These are phyloP conservation scores for Lasioglossum marginatum DNA, from an alignment of 2,888 invertebrate species.

Conservation along the genomic window DNA sequence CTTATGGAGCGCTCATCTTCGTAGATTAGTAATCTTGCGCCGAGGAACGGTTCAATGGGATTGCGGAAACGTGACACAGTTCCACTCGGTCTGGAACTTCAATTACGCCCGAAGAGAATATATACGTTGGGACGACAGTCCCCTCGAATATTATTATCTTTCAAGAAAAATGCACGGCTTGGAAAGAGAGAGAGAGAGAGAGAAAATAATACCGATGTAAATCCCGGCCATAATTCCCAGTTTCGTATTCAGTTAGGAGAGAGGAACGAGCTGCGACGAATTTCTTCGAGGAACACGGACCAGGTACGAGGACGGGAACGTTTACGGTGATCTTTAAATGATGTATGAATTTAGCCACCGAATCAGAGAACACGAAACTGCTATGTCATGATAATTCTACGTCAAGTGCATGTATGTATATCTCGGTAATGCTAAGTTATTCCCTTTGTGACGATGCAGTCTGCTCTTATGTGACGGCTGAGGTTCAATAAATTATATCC, in stretches of 20 bases:
- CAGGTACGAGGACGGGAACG: too few relatives aligned
- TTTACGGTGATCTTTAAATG: conserved; percentile 10
- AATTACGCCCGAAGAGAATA: not conserved
- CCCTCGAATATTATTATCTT: not conserved
- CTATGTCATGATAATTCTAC: not conserved
- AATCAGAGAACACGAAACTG: not conserved
- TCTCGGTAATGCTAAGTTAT: conserved; percentile 20
- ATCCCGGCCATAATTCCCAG: not conserved
- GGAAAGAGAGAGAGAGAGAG: not conserved
- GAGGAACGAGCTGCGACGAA: not conserved
- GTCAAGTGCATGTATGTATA: not conserved
- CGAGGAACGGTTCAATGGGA: conserved; percentile 2
- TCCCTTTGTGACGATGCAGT: conserved; percentile 29
- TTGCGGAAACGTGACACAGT: conserved; percentile 21
- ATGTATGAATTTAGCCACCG: conserved; percentile 1
- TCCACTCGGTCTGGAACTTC: conserved; percentile 2
- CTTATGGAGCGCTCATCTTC: conserved; percentile 11
- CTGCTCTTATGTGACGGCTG: conserved; percentile 16
- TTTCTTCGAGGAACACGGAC: not conserved
- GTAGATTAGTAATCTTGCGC: conserved; percentile 12
- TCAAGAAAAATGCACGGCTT: not conserved
- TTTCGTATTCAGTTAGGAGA: not conserved
- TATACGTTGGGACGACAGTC: not conserved
- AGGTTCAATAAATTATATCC: conserved; percentile 17
- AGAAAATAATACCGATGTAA: not conserved